Percentiles rank a stretch among this genome's conserved stretches.
Conservation (phyloP, 2,113 vertebrate genomes). For the Tauraco erythrolophus region DNA sequence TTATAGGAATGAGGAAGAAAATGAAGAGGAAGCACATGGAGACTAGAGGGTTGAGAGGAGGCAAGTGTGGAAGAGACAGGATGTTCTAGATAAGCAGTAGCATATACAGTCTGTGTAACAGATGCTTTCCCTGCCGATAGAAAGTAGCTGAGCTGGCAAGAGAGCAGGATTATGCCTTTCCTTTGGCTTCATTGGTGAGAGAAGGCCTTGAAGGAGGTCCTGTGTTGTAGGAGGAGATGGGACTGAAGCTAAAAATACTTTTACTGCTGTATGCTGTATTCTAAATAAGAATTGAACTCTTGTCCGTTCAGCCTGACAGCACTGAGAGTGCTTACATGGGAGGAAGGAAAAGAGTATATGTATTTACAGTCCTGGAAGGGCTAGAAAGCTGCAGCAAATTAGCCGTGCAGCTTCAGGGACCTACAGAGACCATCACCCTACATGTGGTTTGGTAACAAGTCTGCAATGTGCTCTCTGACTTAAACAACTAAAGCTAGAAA, state of each 20-base stretch:
- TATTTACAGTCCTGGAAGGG: not conserved
- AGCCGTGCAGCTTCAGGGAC: not conserved
- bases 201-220: not conserved
- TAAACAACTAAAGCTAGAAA: not conserved
- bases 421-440: not conserved
- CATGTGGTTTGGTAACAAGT: not conserved
- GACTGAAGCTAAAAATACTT: slow-evolving; percentile 38
- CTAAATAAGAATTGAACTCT: slow-evolving; percentile 2
- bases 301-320: not conserved
- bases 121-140: not conserved
- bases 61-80: not conserved
- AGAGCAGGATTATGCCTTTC: not conserved
- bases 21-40: not conserved
- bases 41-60: not conserved
- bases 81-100: not conserved
- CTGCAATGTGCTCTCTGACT: not conserved
- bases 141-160: slow-evolving; percentile 13
- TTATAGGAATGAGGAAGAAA: not conserved
- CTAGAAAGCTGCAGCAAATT: not conserved
- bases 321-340: not conserved
- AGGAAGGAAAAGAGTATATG: not conserved
- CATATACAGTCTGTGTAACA: not conserved
- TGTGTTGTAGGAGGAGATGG: not conserved
- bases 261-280: not conserved
- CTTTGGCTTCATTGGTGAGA: not conserved